Base-by-base conservation (phyloP, 30 jellyfish, hydroid and myxozoan species). In the Aurelia coerulea region DNA sequence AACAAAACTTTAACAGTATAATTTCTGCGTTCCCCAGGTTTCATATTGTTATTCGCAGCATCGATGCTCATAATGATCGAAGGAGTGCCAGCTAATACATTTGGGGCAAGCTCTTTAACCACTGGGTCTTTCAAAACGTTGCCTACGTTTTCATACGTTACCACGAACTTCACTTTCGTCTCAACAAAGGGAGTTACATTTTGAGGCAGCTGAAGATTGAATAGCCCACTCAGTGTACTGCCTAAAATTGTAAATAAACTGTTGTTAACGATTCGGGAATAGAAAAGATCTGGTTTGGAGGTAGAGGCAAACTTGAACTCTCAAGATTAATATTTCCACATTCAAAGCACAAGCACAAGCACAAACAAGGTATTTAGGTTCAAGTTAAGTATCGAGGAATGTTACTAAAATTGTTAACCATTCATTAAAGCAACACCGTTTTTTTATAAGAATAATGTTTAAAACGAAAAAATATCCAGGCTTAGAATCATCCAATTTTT, bases 21-120 rank as follows among this genome's bases (percentile, higher is more conserved):
- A 6, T 46, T 74, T 71, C 90, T 62, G 60, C 39, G 68, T 52
- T 80, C 87, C 11, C 98, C 98, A 15, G 95, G 97, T 59, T 37
- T 82, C 84, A 92, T 73, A 16, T 50, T 74, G 16, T 68, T 84
- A 71, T 62, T 19, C 2, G 86, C 14, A 1, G 67, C 83, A 60
- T 62, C 60, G 31, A 79, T 42, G 14, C 79, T 29, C 67, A 65
- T 37, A 6, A 81, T 49, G 49, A 94, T 87, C 11, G 90, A 32
- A 32, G 99, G 99, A 46, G 99, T 84, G 56, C 99, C 99, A 32
- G 75, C 92, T 58, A 86, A 19, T 4, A 82, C 60, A 3, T 53
- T 37, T 13, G 88, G 88, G 10, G 90, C 59, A 18, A 84, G 64
- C 4, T 31, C 42, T n/a, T 32, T 87, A 9, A 54, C 62, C n/a